These are phyloP conservation scores for Ptyas mucosa DNA, from an alignment of 2,113 vertebrate species.

Conservation along the genomic window DNA sequence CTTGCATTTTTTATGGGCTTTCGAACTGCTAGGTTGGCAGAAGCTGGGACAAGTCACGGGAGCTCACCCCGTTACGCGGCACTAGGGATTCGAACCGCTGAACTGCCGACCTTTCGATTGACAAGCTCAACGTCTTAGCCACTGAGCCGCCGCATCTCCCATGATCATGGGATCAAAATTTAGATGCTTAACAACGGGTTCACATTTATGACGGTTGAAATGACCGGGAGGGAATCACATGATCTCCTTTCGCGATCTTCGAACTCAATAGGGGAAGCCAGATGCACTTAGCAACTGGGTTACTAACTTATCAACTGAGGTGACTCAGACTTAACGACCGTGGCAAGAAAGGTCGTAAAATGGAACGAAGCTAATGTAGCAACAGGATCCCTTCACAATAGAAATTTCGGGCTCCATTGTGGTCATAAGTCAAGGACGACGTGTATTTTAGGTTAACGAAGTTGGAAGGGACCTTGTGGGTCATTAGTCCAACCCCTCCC, in stretches of 20 bases:
- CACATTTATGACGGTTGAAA: not conserved
- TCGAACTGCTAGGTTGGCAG: too few species aligned
- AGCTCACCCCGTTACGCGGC: too few species aligned
- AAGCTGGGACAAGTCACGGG: too few species aligned
- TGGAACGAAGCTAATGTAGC: not conserved
- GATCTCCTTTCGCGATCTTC: not conserved
- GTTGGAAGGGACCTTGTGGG: too few species aligned
- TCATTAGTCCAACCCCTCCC: too few species aligned
- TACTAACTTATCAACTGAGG: not conserved
- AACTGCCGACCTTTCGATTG: too few species aligned
- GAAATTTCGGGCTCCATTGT: not conserved
- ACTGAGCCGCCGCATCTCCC: too few species aligned
- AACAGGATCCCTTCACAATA: not conserved
- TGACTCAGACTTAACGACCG: not conserved
- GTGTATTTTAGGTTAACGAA: not conserved
- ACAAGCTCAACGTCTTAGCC: too few species aligned
- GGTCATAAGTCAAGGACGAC: rapidly evolving
- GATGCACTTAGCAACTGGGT: not conserved
- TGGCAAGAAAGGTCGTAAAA: not conserved
- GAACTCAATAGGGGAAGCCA: not conserved
- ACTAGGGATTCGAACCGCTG: too few species aligned
- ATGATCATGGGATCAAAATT: not conserved
- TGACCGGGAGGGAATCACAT: rapidly evolving
- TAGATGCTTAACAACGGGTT: not conserved
- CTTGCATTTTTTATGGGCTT: too few species aligned